These are phyloP conservation scores for Leucoptera coffeella DNA, from an alignment of 2,888 invertebrate species.

Conservation along the genomic window DNA sequence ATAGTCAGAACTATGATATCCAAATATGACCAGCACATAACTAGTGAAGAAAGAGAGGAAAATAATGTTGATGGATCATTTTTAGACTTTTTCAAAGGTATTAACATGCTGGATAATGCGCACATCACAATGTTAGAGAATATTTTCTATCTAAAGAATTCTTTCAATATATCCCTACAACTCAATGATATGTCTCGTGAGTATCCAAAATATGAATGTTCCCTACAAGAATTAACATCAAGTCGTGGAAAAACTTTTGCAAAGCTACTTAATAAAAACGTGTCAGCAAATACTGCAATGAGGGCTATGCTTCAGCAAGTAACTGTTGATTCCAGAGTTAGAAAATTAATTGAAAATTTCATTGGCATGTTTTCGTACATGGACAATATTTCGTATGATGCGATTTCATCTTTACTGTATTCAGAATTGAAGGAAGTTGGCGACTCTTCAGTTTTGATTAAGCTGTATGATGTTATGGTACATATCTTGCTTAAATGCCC, in stretches of 20 bases:
- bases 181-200: slow-evolving; percentile 25
- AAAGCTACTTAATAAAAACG: no score
- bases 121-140: slow-evolving; percentile 24
- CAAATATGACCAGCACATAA: slow-evolving; percentile 37
- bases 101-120: slow-evolving; percentile 16
- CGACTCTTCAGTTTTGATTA: slow-evolving; percentile 19
- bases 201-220: not conserved
- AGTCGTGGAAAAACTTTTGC: no score
- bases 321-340: no score
- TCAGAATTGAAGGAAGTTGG: slow-evolving; percentile 20
- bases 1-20: slow-evolving; percentile 20
- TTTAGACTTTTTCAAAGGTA: slow-evolving; percentile 39
- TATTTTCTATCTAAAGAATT: slow-evolving; percentile 34
- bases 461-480: slow-evolving; percentile 20
- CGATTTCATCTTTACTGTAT: slow-evolving; percentile 12
- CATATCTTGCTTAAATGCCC: slow-evolving; percentile 21
- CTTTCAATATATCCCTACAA: slow-evolving; percentile 17
- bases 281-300: no score
- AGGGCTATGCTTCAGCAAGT: no score
- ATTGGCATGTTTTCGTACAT: slow-evolving; percentile 7
- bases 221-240: no score
- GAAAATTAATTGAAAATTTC: slow-evolving; percentile 23
- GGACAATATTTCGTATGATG: slow-evolving; percentile 7
- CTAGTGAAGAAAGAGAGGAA: slow-evolving; percentile 11
- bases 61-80: slow-evolving; percentile 28